Evolutionary conservation across 2,113 vertebrate genomes (phyloP), one percentile per base, ranked within the genome.

Genomic region (Pogonocichla stellata): DNA sequence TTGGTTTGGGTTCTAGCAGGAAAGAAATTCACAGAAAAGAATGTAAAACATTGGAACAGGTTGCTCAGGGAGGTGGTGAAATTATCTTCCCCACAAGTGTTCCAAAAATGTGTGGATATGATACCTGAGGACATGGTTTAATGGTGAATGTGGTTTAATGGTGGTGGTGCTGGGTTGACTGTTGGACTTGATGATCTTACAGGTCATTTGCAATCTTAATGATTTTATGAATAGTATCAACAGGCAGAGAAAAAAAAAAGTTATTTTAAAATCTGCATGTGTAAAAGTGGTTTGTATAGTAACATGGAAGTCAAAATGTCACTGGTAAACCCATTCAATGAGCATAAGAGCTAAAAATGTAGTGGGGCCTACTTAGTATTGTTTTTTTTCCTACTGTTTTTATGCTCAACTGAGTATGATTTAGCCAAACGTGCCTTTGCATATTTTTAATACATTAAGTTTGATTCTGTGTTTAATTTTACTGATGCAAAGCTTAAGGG

Each of bases 391-490:
- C 31, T 80, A 42, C 48, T 60, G 34, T 51, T 92, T 94, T 80
- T 45, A 48, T 83, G 61, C 40, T 72, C 53, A 72, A 6, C 20
- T 64, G 40, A 86, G 45, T 72, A 66, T 90, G 66, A 77, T 22
- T 67, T 80, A 64, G n/a, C 31, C 43, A 88, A 80, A 58, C 1
- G 1, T 72, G 57, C 14, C 24, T 82, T 79, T 82, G 53, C n/a
- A 40, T 90, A 50, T 79, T 92, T 93, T 80, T 80, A 85, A 72
- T 61, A 17, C 13, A 56, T 86, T 60, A 54, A 61, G 12, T 82
- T 92, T 72, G 34, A 83, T 51, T 75, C 79, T 64, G 20, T 31
- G 19, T 90, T 93, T 90, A 82, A 85, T 92, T 90, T 93, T 90
- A 88, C 25, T 65, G 24, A 60, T 86, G 14, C 22, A 69, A 82